Evolutionary conservation across 2,888 invertebrate species (phyloP).

Genomic region (Arrhopalites spinosus): DNA sequence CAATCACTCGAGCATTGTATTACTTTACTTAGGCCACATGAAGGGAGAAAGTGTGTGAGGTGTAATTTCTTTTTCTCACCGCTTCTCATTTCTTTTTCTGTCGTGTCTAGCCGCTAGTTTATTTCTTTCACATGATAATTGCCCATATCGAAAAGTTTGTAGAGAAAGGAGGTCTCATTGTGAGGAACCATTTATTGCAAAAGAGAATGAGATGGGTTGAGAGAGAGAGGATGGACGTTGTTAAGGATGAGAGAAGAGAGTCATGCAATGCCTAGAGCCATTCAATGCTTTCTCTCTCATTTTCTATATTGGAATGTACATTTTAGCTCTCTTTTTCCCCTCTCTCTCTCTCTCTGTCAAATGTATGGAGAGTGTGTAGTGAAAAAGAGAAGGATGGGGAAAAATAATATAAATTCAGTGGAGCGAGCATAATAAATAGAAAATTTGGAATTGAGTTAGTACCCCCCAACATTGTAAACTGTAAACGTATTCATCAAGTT

Average conservation of each 20-base stretch:
- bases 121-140: too few species aligned
- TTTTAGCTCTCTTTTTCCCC: neutral
- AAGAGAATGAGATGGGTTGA: too few species aligned
- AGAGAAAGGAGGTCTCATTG: neutral
- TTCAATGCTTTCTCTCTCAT: too few species aligned
- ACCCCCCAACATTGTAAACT: neutral
- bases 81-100: too few species aligned
- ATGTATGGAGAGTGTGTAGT: neutral
- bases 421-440: slow-evolving; percentile 10
- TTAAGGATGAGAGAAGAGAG: neutral
- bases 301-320: neutral
- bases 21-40: neutral
- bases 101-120: too few species aligned
- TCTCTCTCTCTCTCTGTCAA: neutral
- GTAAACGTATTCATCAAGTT: slow-evolving; percentile 32
- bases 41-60: too few species aligned
- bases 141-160: neutral
- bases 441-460: slow-evolving; percentile 25
- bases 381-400: neutral
- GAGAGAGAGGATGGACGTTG: too few species aligned
- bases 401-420: slow-evolving; percentile 20
- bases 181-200: too few species aligned
- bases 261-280: neutral
- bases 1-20: too few species aligned
- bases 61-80: neutral